phyloP scores from a whole-genome alignment of 2,888 invertebrate species.

The Ormyrus nitidulus region DNA sequence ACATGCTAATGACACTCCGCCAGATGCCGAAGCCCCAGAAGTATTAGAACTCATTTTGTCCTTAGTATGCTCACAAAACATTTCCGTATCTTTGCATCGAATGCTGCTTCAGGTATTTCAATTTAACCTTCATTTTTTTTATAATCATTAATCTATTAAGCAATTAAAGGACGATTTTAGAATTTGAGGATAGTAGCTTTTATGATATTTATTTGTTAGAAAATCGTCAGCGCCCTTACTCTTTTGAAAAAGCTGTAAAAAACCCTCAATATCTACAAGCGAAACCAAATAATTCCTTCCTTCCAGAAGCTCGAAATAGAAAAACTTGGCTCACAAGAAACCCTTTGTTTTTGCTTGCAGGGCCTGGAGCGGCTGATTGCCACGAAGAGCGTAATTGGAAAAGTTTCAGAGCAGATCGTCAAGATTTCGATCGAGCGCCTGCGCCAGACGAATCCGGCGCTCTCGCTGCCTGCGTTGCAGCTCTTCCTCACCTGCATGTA shows the following conservation, averaged over 20 bases:
- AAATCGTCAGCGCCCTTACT: neutral
- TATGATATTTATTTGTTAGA: neutral
- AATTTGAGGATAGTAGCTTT: neutral
- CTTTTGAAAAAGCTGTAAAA: no score
- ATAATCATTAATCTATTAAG: neutral
- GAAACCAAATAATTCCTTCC: no score
- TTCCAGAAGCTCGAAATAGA: neutral
- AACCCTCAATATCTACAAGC: no score
- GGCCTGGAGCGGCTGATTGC: slow-evolving; percentile 85
- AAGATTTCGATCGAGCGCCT: slow-evolving; percentile 83
- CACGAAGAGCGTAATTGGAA: slow-evolving; percentile 77
- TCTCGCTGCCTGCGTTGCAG: slow-evolving; percentile 84
- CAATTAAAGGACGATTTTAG: neutral
- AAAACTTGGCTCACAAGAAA: neutral
- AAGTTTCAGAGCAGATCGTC: slow-evolving; percentile 81
- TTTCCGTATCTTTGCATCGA: slow-evolving; percentile 75
- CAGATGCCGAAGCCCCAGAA: slow-evolving; percentile 78
- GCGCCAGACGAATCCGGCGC: slow-evolving; percentile 82
- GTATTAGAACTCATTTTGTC: slow-evolving; percentile 79
- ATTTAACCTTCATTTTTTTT: no score
- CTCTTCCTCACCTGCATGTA: slow-evolving; percentile 88
- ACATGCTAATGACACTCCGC: slow-evolving; percentile 81
- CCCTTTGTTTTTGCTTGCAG: slow-evolving; percentile 65
- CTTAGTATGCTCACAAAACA: slow-evolving; percentile 71
- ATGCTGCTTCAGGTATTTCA: slow-evolving; percentile 75